Percentiles rank a stretch among this genome's conserved stretches.
Conservation (phyloP, 2,797 vertebrate species). For the Paedocypris micromegethes region DNA sequence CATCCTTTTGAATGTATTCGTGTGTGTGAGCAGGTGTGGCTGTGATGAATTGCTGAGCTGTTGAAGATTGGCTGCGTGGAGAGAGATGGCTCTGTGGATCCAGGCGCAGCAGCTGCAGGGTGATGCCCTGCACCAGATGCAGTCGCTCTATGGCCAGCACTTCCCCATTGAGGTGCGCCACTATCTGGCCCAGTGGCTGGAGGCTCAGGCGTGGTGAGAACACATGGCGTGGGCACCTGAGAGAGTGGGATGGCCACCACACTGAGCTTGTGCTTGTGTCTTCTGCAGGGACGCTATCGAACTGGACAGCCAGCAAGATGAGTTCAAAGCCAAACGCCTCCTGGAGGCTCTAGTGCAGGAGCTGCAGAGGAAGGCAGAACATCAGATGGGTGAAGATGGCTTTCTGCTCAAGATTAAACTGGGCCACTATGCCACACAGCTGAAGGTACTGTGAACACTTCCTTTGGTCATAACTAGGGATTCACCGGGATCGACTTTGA, state of each 20-base stretch:
- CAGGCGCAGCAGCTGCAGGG: conserved; percentile 97
- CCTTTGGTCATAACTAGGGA: too few relatives aligned
- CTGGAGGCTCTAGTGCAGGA: conserved; percentile 82
- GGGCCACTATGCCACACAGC: conserved; percentile 84
- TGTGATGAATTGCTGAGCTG: too few relatives aligned
- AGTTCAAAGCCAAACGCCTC: conserved; percentile 85
- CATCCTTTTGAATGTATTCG: too few relatives aligned
- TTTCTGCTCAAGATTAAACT: conserved; percentile 92
- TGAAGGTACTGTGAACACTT: conserved; percentile 68
- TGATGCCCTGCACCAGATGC: conserved; percentile 94
- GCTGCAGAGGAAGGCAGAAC: conserved; percentile 83
- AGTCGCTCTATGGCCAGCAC: conserved; percentile 94
- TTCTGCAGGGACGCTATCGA: conserved; percentile 84
- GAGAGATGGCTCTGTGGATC: conserved; percentile 88
- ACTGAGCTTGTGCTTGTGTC: conserved; percentile 7
- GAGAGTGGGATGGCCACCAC: too few relatives aligned
- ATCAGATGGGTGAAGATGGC: conserved; percentile 87
- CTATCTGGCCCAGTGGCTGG: conserved; percentile 91
- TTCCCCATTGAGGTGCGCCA: conserved; percentile 98
- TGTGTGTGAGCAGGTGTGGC: too few relatives aligned
- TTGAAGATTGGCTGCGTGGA: conserved; percentile 5
- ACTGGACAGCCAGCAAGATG: conserved; percentile 88
- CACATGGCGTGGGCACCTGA: too few relatives aligned
- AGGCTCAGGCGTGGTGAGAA: conserved; percentile 82
- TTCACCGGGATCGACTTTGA: too few relatives aligned